Evolutionary conservation across 2,888 invertebrate species (phyloP), one percentile per base, ranked within the genome.

Genomic region (Eupithecia subumbrata): DNA sequence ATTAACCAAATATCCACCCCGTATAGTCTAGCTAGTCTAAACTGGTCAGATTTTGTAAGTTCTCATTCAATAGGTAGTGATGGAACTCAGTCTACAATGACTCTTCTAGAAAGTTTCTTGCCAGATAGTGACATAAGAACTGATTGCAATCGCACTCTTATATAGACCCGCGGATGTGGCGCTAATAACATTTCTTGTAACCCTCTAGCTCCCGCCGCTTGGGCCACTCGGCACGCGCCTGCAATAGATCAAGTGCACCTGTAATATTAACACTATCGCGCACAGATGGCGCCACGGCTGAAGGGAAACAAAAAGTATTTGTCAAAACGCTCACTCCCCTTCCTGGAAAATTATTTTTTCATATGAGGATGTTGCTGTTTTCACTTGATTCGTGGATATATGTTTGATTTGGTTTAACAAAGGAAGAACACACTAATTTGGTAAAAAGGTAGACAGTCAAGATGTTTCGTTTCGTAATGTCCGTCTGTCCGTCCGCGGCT

Each of bases 181-280:
- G 5, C 7, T 37, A 37, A 37, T 30, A 30, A 30, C 3, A n/a
- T n/a, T n/a, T n/a, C n/a, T n/a, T n/a, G n/a, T 30, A 30, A 7
- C 40, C 75, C 82, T 82, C 83, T 82, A 0, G 0, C 18, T 76
- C 87, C 80, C 3, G 3, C 76, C 0, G 0, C 83, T 84, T 70
- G 70, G 34, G n/a, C 40, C 11, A 9, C 40, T 40, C 74, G 69
- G 5, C 87, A 89, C 90, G 90, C 88, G 80, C 82, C 72, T 76
- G 83, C 89, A 78, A 90, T 90, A 90, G 88, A 90, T 90, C 90
- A 90, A 82, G 78, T 83, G 85, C 90, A 90, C 90, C 90, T 90
- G 90, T 90, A 90, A 90, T 90, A 90, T 90, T 90, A 90, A 89
- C 90, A 88, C 89, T 89, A 91, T 92, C 91, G 89, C 83, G 82